Evolutionary conservation across 1,140 invertebrate genomes (phyloP).

Genomic region (Acyrthosiphon pisum): DNA sequence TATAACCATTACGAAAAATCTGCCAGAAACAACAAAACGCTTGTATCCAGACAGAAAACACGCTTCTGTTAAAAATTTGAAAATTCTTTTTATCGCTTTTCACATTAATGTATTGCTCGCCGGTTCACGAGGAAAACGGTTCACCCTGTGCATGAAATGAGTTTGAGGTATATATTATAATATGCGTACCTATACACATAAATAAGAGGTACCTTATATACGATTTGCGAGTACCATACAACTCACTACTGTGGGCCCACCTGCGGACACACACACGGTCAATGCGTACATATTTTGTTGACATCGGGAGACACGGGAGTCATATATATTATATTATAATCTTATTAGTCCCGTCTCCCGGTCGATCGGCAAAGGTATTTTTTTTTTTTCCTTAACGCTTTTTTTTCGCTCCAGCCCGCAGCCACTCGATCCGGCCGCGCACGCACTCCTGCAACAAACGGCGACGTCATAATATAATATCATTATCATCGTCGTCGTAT

Average conservation of each 20-base stretch:
- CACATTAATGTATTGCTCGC: no score
- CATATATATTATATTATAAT: not conserved
- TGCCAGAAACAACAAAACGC: no score
- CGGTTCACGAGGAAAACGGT: no score
- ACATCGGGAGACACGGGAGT: not conserved
- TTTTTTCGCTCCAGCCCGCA: not conserved
- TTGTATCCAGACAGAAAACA: no score
- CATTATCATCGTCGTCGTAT: not conserved
- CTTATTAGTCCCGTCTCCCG: not conserved
- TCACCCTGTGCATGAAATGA: not conserved
- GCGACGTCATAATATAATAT: not conserved
- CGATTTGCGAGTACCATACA: not conserved
- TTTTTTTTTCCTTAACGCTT: not conserved
- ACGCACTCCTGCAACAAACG: not conserved
- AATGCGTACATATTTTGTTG: conserved; percentile 32
- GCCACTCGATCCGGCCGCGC: conserved; percentile 1
- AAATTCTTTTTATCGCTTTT: no score
- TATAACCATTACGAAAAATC: no score
- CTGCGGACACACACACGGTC: conserved; percentile 16
- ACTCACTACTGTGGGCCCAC: conserved; percentile 26
- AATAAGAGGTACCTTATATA: not conserved
- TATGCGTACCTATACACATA: not conserved
- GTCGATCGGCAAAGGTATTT: not conserved
- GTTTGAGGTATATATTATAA: not conserved
- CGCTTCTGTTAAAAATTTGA: no score